Evolutionary conservation across 2,888 invertebrate species (phyloP).

Genomic region (Bimastos eiseni): DNA sequence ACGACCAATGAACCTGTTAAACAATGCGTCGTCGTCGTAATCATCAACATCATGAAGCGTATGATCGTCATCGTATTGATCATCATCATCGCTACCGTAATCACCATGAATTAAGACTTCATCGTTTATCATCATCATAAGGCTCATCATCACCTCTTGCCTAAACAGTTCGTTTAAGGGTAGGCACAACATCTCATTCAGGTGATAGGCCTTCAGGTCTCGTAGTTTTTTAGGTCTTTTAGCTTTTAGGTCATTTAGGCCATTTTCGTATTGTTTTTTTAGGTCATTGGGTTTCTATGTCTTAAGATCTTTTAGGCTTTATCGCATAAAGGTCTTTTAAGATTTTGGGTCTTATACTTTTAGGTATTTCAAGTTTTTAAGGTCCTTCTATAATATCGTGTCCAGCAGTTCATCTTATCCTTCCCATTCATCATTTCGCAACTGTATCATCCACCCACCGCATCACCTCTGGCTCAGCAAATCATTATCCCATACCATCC

Average conservation of each 20-base stretch:
- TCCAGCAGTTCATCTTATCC: neutral
- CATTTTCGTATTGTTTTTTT: neutral
- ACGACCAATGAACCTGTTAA: neutral
- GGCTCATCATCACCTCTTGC: neutral
- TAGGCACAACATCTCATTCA: no score
- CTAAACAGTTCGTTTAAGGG: neutral
- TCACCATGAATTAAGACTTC: neutral
- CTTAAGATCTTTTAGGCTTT: no score
- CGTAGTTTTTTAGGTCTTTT: no score
- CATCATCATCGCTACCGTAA: neutral
- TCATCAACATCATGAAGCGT: neutral
- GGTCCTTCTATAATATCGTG: neutral
- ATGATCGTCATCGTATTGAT: neutral
- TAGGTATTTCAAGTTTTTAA: no score
- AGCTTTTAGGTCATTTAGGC: no score
- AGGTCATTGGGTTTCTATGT: neutral
- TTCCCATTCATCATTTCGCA: neutral
- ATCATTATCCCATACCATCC: neutral
- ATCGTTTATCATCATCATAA: neutral
- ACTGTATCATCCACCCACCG: neutral
- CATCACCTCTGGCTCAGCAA: neutral
- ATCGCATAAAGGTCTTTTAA: no score
- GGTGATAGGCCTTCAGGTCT: no score
- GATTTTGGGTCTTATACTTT: no score
- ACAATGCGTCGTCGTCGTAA: neutral